A percentile compares a stretch with the other conserved stretches of the same genome.
These are phyloP conservation scores for Salvelinus fontinalis DNA, from an alignment of 2,113 vertebrate genomes.

Conservation along the genomic window DNA sequence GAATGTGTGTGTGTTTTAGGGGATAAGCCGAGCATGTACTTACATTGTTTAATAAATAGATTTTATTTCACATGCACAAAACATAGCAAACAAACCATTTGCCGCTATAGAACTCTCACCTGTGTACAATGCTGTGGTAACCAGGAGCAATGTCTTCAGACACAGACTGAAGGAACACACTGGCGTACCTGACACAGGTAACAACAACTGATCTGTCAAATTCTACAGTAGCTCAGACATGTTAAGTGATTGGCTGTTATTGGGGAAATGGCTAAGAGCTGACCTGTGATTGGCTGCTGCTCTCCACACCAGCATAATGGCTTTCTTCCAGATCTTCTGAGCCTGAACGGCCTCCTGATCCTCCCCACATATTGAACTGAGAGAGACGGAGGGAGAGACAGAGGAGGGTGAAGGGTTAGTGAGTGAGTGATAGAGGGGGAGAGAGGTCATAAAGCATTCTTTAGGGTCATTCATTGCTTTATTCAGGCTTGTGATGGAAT, in stretches of 20 bases:
- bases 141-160: slow-evolving; percentile 98
- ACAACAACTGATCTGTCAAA: background rate
- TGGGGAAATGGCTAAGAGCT: slow-evolving; percentile 13
- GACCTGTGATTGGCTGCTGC: slow-evolving; percentile 98
- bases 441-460: background rate
- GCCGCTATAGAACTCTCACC: slow-evolving; percentile 72
- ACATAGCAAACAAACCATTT: background rate
- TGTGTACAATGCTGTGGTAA: slow-evolving; percentile 98
- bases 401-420: too few species aligned
- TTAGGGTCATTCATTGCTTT: background rate
- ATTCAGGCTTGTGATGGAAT: background rate
- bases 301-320: slow-evolving; percentile 99
- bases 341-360: slow-evolving; percentile 98
- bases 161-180: slow-evolving; percentile 96
- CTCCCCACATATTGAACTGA: slow-evolving; percentile 95
- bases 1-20: background rate
- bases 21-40: too few species aligned
- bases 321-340: slow-evolving; percentile 99
- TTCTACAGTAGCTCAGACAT: too few species aligned
- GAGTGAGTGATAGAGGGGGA: background rate
- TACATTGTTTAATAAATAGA: background rate
- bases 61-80: background rate
- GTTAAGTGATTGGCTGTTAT: too few species aligned
- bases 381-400: background rate
- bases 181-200: slow-evolving; percentile 85